Base-by-base conservation (phyloP, 2,797 vertebrate genomes). In the Acipenser oxyrinchus region DNA sequence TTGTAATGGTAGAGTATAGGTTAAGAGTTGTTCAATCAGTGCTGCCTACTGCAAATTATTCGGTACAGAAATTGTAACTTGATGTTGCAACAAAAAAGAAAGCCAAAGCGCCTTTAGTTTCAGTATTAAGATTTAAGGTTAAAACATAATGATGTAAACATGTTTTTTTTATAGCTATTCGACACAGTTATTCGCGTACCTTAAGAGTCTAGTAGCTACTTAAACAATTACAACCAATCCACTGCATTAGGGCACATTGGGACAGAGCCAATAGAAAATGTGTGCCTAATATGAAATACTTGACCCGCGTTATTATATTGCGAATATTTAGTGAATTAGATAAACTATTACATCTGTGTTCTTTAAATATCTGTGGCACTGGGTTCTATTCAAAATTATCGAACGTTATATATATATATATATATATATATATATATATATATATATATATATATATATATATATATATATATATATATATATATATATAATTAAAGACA, bases 11-110 rank as follows among this genome's bases (percentile, higher is more conserved):
- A 60, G 67, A 75, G 63, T 60, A 78, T 66, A 73, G 74, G 77
- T 82, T 83, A 81, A 76, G 65, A 73, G 75, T 75, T 55, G 73
- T 82, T 84, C 84, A 83, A 85, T 81, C 68, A 83, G 81, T 77
- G 77, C 70, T 68, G 73, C 71, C 67, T 52, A 4, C 49, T 64
- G 53, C 67, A 74, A 78, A 81, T 73, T 63, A 77, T 75, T 77
- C 65, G 49, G 65, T 72, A 68, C 66, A 65, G 82, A 77, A 37
- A 73, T 1, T 13, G 7, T 51, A 67, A 62, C 67, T 72, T 70
- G 13, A 52, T 77, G 74, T 68, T 11, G n/a, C 76, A 78, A 68
- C 52, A 76, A 76, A 72, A 70, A 37, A 70, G 73, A 71, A 61
- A 65, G 60, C 61, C 57, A 63, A 48, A 48, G 66, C 49, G 60